Percentiles rank a stretch among this genome's conserved stretches.
phyloP scores from a whole-genome alignment of 2,888 invertebrate species.

The Harmothoe impar region DNA sequence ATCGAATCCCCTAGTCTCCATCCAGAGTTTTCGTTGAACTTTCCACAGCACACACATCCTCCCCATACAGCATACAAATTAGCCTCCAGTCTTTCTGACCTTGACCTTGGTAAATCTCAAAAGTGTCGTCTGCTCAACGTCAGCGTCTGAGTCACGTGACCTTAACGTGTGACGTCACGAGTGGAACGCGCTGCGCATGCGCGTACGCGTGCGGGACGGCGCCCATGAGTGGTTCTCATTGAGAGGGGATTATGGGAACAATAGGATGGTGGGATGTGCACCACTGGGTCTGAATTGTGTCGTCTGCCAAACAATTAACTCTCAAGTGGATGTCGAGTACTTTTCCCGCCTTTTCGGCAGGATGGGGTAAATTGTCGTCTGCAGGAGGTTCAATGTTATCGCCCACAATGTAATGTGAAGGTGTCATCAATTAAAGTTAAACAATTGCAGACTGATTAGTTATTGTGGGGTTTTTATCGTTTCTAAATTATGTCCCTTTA shows the following conservation, averaged over 20 bases:
- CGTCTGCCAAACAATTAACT: not conserved
- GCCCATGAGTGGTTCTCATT: not conserved
- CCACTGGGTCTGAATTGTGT: constrained; percentile 6
- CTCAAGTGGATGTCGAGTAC: not conserved
- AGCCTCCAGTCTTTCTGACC: not conserved
- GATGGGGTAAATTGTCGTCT: not conserved
- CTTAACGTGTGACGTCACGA: not conserved
- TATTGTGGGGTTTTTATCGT: too few species aligned
- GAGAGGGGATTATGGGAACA: constrained; percentile 11
- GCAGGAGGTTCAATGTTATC: not conserved
- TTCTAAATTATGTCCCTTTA: too few species aligned
- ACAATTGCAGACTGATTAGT: too few species aligned
- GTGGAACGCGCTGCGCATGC: not conserved
- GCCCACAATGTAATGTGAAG: not conserved
- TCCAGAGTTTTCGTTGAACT: not conserved
- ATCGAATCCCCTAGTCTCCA: not conserved
- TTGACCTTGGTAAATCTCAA: not conserved
- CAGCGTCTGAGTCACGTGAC: constrained; percentile 29
- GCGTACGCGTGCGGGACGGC: not conserved
- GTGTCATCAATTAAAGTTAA: too few species aligned
- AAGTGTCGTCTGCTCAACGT: constrained; percentile 8
- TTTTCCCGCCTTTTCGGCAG: not conserved
- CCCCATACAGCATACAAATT: not conserved
- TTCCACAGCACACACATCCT: not conserved
- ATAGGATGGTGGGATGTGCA: not conserved